A percentile compares a stretch with the other conserved stretches of the same genome.
Conservation (phyloP, 64 coral and sea anemone genomes). For the Porites lutea region DNA sequence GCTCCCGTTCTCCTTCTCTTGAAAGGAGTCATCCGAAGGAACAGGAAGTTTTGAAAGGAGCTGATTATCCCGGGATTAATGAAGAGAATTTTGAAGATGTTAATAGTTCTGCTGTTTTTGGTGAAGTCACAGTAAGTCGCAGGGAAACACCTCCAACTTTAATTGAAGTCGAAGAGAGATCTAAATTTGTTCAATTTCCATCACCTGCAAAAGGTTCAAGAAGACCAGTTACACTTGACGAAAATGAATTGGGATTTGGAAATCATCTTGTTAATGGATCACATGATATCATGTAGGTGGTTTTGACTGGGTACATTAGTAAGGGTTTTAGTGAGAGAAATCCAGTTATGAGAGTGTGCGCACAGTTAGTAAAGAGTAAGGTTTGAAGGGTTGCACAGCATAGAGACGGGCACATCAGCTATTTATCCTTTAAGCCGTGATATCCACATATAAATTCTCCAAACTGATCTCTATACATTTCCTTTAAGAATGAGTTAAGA, state of each 20-base stretch:
- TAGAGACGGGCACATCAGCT: too few relatives aligned
- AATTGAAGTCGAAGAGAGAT: constrained; percentile 85
- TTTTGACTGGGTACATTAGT: too few relatives aligned
- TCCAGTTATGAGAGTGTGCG: too few relatives aligned
- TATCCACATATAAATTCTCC: too few relatives aligned
- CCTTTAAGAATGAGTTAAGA: too few relatives aligned
- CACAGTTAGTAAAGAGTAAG: too few relatives aligned
- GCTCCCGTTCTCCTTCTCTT: constrained; percentile 60
- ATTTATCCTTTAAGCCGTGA: too few relatives aligned
- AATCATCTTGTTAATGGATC: constrained; percentile 41
- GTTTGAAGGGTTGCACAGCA: too few relatives aligned
- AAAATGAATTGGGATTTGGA: constrained; percentile 55
- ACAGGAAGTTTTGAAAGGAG: not conserved
- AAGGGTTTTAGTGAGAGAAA: too few relatives aligned
- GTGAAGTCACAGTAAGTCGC: constrained; percentile 45
- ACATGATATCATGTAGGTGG: constrained; percentile 60
- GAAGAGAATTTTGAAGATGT: not conserved
- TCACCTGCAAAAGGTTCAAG: constrained; percentile 70
- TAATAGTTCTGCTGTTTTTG: constrained; percentile 23
- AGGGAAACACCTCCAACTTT: constrained; percentile 44
- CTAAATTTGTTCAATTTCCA: constrained; percentile 86
- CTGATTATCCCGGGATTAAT: not conserved
- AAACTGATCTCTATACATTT: too few relatives aligned
- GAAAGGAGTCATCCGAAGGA: constrained; percentile 34
- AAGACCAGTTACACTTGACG: constrained; percentile 17